Percentiles rank a stretch among this genome's conserved stretches.
phyloP scores from a whole-genome alignment of 2,888 invertebrate genomes.

The Pristionchus fissidentatus region DNA sequence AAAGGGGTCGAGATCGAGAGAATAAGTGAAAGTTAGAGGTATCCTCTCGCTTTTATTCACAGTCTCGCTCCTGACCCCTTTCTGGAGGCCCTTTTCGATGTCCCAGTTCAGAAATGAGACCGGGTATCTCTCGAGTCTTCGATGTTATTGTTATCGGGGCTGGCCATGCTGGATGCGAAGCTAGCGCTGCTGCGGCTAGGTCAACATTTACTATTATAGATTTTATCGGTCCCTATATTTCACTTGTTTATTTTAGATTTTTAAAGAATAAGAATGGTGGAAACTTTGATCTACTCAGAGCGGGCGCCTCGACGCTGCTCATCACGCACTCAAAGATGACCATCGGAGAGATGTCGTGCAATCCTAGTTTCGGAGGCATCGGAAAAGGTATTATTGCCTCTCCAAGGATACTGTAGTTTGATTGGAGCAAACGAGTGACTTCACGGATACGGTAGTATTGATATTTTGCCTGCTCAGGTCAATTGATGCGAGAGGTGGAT shows the following conservation, averaged over 20 bases:
- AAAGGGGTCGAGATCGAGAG: not conserved
- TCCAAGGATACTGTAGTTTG: not conserved
- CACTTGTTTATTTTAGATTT: too few relatives aligned
- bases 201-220: conserved; percentile 77
- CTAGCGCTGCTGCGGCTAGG: conserved; percentile 86
- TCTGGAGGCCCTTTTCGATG: too few relatives aligned
- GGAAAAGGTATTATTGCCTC: conserved; percentile 82
- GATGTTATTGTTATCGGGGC: conserved; percentile 91
- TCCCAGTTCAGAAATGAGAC: not conserved
- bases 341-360: conserved; percentile 90
- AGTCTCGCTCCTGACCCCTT: too few relatives aligned
- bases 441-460: too few relatives aligned
- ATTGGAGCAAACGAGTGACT: not conserved
- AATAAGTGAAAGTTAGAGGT: too few relatives aligned
- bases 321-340: conserved; percentile 88
- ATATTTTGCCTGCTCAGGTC: too few relatives aligned
- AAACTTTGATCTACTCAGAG: conserved; percentile 40
- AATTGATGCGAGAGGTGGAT: conserved; percentile 82
- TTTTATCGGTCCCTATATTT: not conserved
- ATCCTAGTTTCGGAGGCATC: conserved; percentile 92
- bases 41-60: too few relatives aligned
- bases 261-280: not conserved
- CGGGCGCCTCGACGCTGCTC: conserved; percentile 80
- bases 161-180: conserved; percentile 92
- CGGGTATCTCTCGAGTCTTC: conserved; percentile 54